Conservation (phyloP, 30 jellyfish, hydroid and myxozoan genomes). For the Aurelia sp. region DNA sequence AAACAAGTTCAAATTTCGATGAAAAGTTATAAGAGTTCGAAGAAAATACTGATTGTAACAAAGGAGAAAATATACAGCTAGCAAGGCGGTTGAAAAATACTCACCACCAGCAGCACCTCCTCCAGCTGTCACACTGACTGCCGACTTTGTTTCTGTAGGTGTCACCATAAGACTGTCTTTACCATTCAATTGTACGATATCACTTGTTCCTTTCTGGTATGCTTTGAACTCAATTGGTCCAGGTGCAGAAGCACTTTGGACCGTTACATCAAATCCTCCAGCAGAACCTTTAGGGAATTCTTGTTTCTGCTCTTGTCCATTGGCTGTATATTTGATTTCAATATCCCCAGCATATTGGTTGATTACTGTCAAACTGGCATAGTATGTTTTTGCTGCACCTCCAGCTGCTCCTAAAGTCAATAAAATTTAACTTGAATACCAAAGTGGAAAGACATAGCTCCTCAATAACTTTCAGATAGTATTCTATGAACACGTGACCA, state of each 20-base stretch:
- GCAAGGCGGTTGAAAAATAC: no score
- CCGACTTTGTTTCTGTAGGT: conserved; percentile 43
- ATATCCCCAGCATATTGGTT: conserved; percentile 28
- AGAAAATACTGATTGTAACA: no score
- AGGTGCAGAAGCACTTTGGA: conserved; percentile 52
- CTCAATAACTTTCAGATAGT: no score
- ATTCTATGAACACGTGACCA: no score
- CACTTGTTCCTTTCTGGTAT: conserved; percentile 22
- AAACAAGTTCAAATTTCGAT: no score
- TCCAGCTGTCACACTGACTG: conserved; percentile 34
- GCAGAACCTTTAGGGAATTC: conserved; percentile 35
- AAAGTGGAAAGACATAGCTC: no score
- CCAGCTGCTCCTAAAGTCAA: not conserved
- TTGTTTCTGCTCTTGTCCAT: conserved; percentile 28
- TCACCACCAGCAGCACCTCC: not conserved
- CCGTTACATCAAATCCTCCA: conserved; percentile 25
- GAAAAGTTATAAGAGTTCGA: no score
- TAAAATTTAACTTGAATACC: no score
- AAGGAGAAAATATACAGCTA: no score
- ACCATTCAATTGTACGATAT: conserved; percentile 49
- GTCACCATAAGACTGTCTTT: conserved; percentile 37
- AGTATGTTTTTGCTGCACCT: conserved; percentile 29
- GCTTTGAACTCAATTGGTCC: conserved; percentile 63
- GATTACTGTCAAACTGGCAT: conserved; percentile 17
- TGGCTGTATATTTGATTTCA: conserved; percentile 18